Percentiles rank a stretch among this genome's conserved stretches.
Conservation (phyloP, 2,888 invertebrate genomes). For the Aproaerema taeniolella region DNA sequence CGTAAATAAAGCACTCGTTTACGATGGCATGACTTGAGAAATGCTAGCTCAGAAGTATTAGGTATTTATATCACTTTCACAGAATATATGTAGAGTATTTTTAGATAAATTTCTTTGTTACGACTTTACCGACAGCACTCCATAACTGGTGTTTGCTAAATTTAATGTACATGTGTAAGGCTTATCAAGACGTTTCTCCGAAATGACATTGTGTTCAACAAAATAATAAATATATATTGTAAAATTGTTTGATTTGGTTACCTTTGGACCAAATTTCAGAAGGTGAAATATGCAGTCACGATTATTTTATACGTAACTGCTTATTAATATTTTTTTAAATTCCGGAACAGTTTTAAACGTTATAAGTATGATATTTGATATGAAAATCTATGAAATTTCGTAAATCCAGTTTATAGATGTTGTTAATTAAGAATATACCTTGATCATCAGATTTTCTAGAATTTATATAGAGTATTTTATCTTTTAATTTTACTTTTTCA, state of each 20-base stretch:
- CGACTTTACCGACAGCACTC: conserved; percentile 39
- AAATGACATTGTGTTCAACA: conserved; percentile 33
- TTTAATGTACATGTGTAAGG: conserved; percentile 51
- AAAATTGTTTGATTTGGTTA: conserved; percentile 27
- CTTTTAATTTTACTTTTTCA: no score
- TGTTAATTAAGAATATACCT: no score
- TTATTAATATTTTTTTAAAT: conserved; percentile 26
- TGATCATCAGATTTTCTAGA: no score
- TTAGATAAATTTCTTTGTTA: conserved; percentile 72
- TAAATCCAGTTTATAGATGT: conserved; percentile 24
- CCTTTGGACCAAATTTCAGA: conserved; percentile 54
- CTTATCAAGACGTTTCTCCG: conserved; percentile 49
- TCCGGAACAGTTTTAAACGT: conserved; percentile 34
- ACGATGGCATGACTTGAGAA: no score
- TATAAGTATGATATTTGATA: conserved; percentile 40
- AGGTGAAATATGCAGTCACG: conserved; percentile 31
- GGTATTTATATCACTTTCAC: no score
- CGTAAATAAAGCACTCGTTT: no score
- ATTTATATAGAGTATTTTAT: no score
- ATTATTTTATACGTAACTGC: conserved; percentile 43
- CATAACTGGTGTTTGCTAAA: conserved; percentile 22
- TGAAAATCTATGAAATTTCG: conserved; percentile 24
- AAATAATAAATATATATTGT: conserved; percentile 13
- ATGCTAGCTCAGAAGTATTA: no score
- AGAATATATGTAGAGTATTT: conserved; percentile 54